A percentile compares a stretch with the other conserved stretches of the same genome.
phyloP scores from a whole-genome alignment of 30 jellyfish, hydroid and myxozoan species.

The Chironex yamaguchii region DNA sequence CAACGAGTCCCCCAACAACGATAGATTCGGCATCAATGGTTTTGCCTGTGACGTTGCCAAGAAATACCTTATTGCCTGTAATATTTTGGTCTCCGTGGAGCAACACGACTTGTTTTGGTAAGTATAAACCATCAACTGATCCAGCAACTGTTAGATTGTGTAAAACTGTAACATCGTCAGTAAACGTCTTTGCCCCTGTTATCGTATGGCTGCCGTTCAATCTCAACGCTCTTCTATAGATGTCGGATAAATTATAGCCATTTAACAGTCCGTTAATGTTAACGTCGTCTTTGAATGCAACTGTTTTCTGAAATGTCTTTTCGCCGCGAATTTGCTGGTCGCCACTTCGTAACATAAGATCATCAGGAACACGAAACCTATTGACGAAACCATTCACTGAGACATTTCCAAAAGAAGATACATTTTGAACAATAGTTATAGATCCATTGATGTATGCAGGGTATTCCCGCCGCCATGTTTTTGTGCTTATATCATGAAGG shows the following conservation, averaged over 20 bases:
- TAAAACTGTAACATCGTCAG: neutral
- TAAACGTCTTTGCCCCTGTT: slow-evolving; percentile 45
- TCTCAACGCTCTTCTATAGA: slow-evolving; percentile 65
- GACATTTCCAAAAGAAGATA: neutral
- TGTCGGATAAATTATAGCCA: slow-evolving; percentile 44
- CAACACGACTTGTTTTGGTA: slow-evolving; percentile 68
- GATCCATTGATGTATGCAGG: slow-evolving; percentile 64
- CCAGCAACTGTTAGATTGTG: slow-evolving; percentile 39
- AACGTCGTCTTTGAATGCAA: slow-evolving; percentile 37
- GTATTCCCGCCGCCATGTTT: slow-evolving; percentile 44
- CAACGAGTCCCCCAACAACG: slow-evolving; percentile 73
- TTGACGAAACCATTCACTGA: slow-evolving; percentile 51
- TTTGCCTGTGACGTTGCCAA: slow-evolving; percentile 32
- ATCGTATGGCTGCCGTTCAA: slow-evolving; percentile 58
- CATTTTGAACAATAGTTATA: slow-evolving; percentile 18
- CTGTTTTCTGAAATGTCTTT: slow-evolving; percentile 59
- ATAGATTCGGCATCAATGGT: slow-evolving; percentile 32
- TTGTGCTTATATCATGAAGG: slow-evolving; percentile 41
- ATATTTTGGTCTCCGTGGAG: slow-evolving; percentile 57
- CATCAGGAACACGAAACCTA: slow-evolving; percentile 53
- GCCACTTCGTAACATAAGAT: slow-evolving; percentile 22
- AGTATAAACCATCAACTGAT: slow-evolving; percentile 14
- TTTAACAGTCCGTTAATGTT: slow-evolving; percentile 24
- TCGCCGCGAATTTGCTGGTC: slow-evolving; percentile 67
- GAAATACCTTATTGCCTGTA: slow-evolving; percentile 61